Evolutionary conservation across 2,797 vertebrate genomes (phyloP), one percentile per base, ranked within the genome.

Genomic region (Betta splendens): DNA sequence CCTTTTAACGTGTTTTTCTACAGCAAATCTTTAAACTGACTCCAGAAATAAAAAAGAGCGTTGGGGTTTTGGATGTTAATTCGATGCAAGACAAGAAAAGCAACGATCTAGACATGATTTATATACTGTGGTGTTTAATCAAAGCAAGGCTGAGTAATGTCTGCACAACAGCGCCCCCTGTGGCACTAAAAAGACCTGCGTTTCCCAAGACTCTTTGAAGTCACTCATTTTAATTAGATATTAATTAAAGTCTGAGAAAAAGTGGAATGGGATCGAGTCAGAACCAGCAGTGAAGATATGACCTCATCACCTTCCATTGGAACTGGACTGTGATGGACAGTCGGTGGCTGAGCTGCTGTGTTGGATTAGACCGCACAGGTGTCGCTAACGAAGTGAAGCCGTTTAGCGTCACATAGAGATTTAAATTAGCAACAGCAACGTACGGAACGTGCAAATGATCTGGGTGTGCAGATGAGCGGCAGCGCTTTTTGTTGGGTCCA

Each of bases 1-100:
- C 6, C 26, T 38, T n/a, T 40, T 48, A 13, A 4, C 29, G 17
- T 46, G 50, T 65, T 62, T 60, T 54, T 48, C 3, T 20, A 16
- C 11, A 17, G 23, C 16, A 8, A n/a, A 23, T 10, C 20, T 56
- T 53, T 11, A 25, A 67, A 38, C 10, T 28, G 18, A 1, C 44
- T 51, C 42, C 17, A 72, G n/a, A n/a, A n/a, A n/a, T n/a, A 39
- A 37, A 38, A 23, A 32, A 44, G 9, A 43, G 23, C 15, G 38
- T 37, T 40, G 11, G 9, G 2, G 7, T 6, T 2, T 23, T 36
- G 45, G 18, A 39, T 43, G 47, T 31, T 11, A 5, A 28, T 20
- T 20, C 15, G 12, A 17, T 10, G 15, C 7, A 6, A 9, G 48
- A 31, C 42, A 31, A 58, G 20, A 5, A 21, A 9, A 22, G 38